A percentile compares a stretch with the other conserved stretches of the same genome.
phyloP scores from a whole-genome alignment of 2,888 invertebrate species.

The Autographa pulchrina region DNA sequence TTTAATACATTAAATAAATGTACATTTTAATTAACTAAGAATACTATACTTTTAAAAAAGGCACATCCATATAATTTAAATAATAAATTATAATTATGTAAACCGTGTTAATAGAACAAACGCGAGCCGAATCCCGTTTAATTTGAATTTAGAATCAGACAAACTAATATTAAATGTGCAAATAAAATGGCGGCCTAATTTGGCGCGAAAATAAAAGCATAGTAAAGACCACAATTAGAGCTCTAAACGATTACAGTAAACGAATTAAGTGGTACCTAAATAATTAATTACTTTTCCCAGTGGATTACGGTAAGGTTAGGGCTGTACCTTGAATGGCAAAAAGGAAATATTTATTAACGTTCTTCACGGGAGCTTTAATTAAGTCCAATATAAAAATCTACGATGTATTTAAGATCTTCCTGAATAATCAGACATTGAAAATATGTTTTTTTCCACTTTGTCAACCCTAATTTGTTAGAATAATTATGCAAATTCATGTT shows the following conservation, averaged over 20 bases:
- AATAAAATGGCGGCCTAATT: constrained; percentile 3
- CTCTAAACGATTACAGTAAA: constrained; percentile 28
- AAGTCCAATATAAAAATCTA: background rate
- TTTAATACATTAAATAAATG: constrained; percentile 39
- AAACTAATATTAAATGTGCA: background rate
- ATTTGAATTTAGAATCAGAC: background rate
- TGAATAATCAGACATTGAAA: no score
- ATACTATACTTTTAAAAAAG: constrained; percentile 74
- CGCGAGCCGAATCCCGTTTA: background rate
- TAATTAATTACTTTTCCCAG: constrained; percentile 35
- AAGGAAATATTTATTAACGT: background rate
- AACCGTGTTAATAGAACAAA: constrained; percentile 12
- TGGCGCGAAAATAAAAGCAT: background rate
- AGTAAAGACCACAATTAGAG: constrained; percentile 9
- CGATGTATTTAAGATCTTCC: background rate
- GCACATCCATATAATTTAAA: constrained; percentile 78
- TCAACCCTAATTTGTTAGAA: background rate
- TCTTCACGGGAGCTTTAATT: background rate
- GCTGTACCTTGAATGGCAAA: constrained; percentile 17
- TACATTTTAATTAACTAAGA: constrained; percentile 60
- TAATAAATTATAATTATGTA: constrained; percentile 31
- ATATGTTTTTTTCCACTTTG: background rate
- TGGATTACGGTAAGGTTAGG: constrained; percentile 33
- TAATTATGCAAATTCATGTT: background rate
- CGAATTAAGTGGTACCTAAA: constrained; percentile 34